These are phyloP conservation scores for Camponotus fellah DNA, from an alignment of 2,888 invertebrate species.

Conservation along the genomic window DNA sequence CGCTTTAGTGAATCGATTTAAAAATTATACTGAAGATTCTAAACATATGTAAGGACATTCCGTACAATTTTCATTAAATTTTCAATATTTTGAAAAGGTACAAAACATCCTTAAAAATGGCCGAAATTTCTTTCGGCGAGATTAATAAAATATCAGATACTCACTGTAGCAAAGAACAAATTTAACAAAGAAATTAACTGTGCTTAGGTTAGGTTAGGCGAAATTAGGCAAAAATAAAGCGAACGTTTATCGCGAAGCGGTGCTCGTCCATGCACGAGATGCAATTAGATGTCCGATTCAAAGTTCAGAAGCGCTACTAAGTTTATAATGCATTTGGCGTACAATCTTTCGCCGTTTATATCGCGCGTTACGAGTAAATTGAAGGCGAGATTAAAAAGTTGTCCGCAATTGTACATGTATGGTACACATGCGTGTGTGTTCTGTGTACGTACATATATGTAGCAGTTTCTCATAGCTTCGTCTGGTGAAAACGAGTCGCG, in stretches of 20 bases:
- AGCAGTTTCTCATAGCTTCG: not conserved
- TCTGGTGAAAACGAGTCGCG: conserved; percentile 36
- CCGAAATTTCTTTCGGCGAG: not conserved
- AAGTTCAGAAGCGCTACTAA: conserved; percentile 46
- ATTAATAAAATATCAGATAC: not conserved
- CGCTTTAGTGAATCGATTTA: no score
- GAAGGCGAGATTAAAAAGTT: conserved; percentile 60
- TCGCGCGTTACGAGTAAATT: conserved; percentile 39
- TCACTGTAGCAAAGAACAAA: not conserved
- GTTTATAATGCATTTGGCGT: conserved; percentile 47
- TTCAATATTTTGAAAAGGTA: no score
- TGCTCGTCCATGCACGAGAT: conserved; percentile 45
- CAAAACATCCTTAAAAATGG: not conserved
- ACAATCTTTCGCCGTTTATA: conserved; percentile 46
- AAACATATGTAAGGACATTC: no score
- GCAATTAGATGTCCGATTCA: conserved; percentile 50
- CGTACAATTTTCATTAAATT: no score
- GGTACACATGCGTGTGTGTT: not conserved
- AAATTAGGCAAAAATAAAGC: conserved; percentile 21
- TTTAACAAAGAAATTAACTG: not conserved
- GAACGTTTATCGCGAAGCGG: conserved; percentile 38
- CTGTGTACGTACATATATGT: not conserved
- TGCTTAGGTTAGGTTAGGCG: not conserved
- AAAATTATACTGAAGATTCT: no score
- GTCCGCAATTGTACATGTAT: conserved; percentile 11